Evolutionary conservation across 2,113 vertebrate species (phyloP).

Genomic region (Pseudopodoces humilis): DNA sequence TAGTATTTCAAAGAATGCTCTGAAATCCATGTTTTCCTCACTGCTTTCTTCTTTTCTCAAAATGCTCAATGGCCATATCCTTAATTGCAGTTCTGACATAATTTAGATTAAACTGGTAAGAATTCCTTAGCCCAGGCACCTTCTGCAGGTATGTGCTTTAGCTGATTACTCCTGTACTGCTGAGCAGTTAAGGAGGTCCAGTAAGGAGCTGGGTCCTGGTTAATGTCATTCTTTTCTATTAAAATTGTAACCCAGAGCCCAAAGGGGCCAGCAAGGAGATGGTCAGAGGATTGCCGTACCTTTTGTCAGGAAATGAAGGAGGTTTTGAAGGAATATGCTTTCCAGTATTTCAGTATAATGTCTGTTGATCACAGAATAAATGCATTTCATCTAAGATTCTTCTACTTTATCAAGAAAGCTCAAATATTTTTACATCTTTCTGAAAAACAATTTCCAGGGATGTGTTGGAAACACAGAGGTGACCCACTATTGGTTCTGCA

Average conservation of each 20-base stretch:
- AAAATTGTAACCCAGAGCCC: not conserved
- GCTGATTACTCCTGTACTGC: not conserved
- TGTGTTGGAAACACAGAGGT: not conserved
- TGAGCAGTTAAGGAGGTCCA: not conserved
- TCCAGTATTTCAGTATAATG: not conserved
- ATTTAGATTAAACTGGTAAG: not conserved
- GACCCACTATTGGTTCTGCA: not conserved
- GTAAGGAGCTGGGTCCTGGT: not conserved
- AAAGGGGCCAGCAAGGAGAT: not conserved
- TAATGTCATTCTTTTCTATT: not conserved
- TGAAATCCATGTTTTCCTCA: not conserved
- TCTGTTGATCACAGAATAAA: not conserved
- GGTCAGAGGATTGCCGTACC: not conserved
- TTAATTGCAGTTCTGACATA: not conserved
- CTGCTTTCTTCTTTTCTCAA: not conserved
- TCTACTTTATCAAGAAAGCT: not conserved
- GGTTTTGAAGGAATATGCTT: too few species aligned
- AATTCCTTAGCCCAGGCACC: not conserved
- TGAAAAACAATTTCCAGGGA: not conserved
- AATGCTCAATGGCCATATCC: not conserved
- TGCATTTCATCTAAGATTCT: not conserved
- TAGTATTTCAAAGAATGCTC: not conserved
- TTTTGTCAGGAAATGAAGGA: not conserved
- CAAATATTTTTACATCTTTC: not conserved
- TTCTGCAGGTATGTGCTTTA: not conserved